Conservation (phyloP, 2,888 invertebrate species). For the Pollenia amentaria region DNA sequence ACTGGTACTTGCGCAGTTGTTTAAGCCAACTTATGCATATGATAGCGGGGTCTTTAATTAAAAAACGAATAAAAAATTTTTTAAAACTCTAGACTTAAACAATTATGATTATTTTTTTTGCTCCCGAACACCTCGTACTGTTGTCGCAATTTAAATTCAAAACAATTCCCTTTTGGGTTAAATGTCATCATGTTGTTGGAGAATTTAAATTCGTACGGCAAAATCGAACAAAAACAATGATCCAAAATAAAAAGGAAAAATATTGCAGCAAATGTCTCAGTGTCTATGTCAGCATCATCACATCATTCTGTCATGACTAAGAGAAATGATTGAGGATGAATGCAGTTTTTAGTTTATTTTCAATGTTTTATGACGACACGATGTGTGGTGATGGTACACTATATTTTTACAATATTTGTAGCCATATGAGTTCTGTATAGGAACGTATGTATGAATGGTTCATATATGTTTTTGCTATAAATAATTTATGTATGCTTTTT, state of each 20-base stretch:
- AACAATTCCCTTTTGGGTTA: conserved; percentile 59
- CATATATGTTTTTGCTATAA: conserved; percentile 47
- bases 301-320: conserved; percentile 30
- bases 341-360: conserved; percentile 35
- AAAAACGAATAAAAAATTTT: not conserved
- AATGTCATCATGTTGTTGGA: conserved; percentile 61
- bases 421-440: not conserved
- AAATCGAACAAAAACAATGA: conserved; percentile 18
- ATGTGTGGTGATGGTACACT: not conserved
- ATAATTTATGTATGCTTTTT: conserved; percentile 64
- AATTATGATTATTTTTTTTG: conserved; percentile 23
- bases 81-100: conserved; percentile 15
- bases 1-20: too few relatives aligned
- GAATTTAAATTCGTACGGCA: conserved; percentile 58
- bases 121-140: conserved; percentile 20
- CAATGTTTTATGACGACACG: conserved; percentile 44
- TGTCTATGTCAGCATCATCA: conserved; percentile 66
- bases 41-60: too few relatives aligned
- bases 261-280: conserved; percentile 67
- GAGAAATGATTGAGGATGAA: conserved; percentile 16
- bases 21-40: too few relatives aligned
- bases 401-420: conserved; percentile 56
- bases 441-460: conserved; percentile 13
- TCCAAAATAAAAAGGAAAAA: conserved; percentile 15
- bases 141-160: conserved; percentile 48